Base-by-base conservation (phyloP, 23 tunicate species). In the Corella eumyota region DNA sequence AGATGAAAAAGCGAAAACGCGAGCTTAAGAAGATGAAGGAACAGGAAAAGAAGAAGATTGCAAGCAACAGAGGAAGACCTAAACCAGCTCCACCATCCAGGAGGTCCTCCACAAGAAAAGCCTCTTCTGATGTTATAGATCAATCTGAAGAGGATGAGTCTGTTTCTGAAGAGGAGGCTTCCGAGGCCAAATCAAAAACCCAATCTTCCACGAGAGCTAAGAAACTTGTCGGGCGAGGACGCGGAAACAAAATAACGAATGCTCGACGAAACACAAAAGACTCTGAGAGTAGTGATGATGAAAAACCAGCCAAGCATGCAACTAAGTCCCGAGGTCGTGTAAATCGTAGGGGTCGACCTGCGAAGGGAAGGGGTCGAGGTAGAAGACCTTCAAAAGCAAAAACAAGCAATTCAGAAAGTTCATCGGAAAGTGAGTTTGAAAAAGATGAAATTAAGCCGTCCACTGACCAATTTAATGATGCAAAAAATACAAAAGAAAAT, bases 321-420 rank as follows among this genome's bases (percentile, higher is more conserved):
- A n/a, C n/a, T n/a, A n/a, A n/a, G n/a, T n/a, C n/a, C n/a, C 50
- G 67, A 4, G 67, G 67, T 9, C 20, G 67, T 4, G 67, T 49
- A 4, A 17, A 37, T 25, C 17, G 36, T 58, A 61, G 67, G 26
- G 34, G 34, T 23, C 34, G 67, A 61, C n/a, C n/a, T n/a, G 67
- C 50, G 9, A 34, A 50, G 21, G 67, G 67, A 34, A 61, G 67
- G 50, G 67, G 67, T 5, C 50, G 67, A 5, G 50, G 50, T n/a
- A 61, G 67, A 61, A n/a, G n/a, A n/a, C n/a, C n/a, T n/a, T n/a
- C n/a, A n/a, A n/a, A n/a, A n/a, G n/a, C n/a, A n/a, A n/a, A n/a
- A n/a, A n/a, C n/a, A n/a, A n/a, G n/a, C n/a, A n/a, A n/a, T n/a
- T n/a, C n/a, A n/a, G n/a, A n/a, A n/a, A n/a, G n/a, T n/a, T n/a